These are phyloP conservation scores for Chaetura pelagica DNA, from an alignment of 2,113 vertebrate species.

Conservation along the genomic window DNA sequence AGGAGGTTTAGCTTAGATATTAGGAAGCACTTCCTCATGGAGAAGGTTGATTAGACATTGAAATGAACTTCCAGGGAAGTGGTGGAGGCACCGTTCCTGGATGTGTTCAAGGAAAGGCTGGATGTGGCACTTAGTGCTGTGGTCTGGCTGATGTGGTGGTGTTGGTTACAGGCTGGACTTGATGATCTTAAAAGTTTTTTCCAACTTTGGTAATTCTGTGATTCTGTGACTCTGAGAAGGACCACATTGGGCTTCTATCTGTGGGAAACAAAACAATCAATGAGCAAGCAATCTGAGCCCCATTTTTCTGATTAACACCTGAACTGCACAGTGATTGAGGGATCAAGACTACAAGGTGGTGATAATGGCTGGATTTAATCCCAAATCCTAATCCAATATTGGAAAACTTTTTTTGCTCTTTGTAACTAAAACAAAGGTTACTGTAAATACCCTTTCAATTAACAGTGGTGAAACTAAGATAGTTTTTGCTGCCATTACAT, in stretches of 20 bases:
- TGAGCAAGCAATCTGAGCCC: not conserved
- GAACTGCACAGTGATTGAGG: not conserved
- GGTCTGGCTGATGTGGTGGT: too few relatives aligned
- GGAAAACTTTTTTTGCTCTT: not conserved
- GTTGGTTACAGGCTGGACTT: too few relatives aligned
- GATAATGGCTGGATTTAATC: not conserved
- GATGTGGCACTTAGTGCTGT: too few relatives aligned
- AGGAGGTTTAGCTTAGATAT: too few relatives aligned
- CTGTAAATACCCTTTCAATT: not conserved
- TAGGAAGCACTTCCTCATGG: too few relatives aligned
- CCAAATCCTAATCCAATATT: not conserved
- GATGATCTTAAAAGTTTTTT: too few relatives aligned
- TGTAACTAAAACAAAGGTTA: not conserved
- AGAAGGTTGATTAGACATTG: too few relatives aligned
- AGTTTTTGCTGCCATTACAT: not conserved
- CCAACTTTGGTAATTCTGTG: too few relatives aligned
- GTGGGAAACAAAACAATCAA: not conserved
- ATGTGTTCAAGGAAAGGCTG: too few relatives aligned
- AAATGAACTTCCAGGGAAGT: too few relatives aligned
- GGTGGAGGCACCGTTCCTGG: too few relatives aligned
- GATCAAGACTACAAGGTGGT: not conserved
- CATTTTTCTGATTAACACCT: not conserved
- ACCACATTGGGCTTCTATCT: not conserved
- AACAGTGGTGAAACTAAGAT: not conserved
- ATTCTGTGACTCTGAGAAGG: too few relatives aligned